Evolutionary conservation across 2,888 invertebrate species (phyloP).

Genomic region (Nomada goodeniana): DNA sequence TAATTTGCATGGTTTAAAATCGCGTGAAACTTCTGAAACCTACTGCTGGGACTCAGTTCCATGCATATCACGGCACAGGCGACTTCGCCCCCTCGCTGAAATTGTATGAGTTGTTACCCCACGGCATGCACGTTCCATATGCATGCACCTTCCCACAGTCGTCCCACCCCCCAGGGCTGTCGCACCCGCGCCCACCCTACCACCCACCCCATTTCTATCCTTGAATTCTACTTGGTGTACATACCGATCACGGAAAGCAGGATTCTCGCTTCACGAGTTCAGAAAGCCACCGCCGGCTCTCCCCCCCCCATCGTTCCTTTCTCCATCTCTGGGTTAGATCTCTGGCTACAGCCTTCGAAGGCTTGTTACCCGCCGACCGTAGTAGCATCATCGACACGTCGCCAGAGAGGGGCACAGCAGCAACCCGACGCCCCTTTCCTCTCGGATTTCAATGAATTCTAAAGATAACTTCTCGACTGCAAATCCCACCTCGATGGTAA

Average conservation of each 20-base stretch:
- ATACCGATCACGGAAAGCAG: constrained; percentile 27
- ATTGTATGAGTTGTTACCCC: constrained; percentile 81
- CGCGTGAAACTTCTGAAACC: constrained; percentile 56
- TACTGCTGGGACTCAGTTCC: constrained; percentile 64
- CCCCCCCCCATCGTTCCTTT: constrained; percentile 21
- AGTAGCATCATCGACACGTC: constrained; percentile 68
- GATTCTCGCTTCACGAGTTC: constrained; percentile 25
- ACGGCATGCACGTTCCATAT: constrained; percentile 82
- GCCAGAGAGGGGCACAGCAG: constrained; percentile 3
- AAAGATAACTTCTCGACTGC: constrained; percentile 76
- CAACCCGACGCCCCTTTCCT: constrained; percentile 52
- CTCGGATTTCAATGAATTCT: constrained; percentile 79
- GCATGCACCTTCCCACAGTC: constrained; percentile 70
- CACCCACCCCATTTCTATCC: not conserved
- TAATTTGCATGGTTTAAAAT: constrained; percentile 69
- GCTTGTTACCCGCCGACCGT: constrained; percentile 43
- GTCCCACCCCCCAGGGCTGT: no score
- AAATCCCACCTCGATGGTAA: constrained; percentile 56
- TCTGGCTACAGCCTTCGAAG: constrained; percentile 3
- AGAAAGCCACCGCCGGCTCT: constrained; percentile 34
- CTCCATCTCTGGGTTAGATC: constrained; percentile 18
- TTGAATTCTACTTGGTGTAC: not conserved
- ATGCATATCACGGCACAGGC: constrained; percentile 76
- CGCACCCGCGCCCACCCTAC: no score
- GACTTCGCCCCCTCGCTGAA: constrained; percentile 71